Evolutionary conservation across 2,888 invertebrate genomes (phyloP), one percentile per base, ranked within the genome.

Genomic region (Hypercompe scribonia): DNA sequence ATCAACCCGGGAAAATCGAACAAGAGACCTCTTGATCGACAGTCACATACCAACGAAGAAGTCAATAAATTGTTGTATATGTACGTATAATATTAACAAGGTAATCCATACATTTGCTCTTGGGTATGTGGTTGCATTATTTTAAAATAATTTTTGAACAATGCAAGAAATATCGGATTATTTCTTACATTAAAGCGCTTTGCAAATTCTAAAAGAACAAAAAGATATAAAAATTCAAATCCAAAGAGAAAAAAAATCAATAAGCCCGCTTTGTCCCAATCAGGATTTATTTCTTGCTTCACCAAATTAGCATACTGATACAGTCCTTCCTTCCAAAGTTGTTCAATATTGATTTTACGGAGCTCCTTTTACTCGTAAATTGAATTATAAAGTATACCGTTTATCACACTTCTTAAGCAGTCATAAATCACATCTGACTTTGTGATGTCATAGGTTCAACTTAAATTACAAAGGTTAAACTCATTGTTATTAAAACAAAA

Each of bases 341-440:
- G 21, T 65, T 65, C 28, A 28, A 18, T 28, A 39, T 39, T 36
- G 34, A 39, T 39, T 13, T 3, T 42, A 42, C 39, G 39, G 39
- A 15, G 31, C 24, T 39, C 42, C 39, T 39, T 65, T 21, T 18
- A n/a, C n/a, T n/a, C n/a, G n/a, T n/a, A 64, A n/a, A 46, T 46
- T 46, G 42, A 70, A 34, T 5, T n/a, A 65, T 54, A 36, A 18
- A 71, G 54, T 54, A 31, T n/a, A 58, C 28, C 63, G 31, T 64
- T 70, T 50, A 70, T 46, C 42, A 70, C 24, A 13, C 39, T 24
- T 39, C 39, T 7, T 63, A 42, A 63, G 33, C 11, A 36, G 31
- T 63, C 42, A 42, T 33, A 33, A 61, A 61, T 58, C 3, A 39
- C 24, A 70, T 70, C n/a, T 46, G 69, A 70, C 63, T 70, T 46